Evolutionary conservation across 2,888 invertebrate genomes (phyloP).

Genomic region (Agrotis segetum): DNA sequence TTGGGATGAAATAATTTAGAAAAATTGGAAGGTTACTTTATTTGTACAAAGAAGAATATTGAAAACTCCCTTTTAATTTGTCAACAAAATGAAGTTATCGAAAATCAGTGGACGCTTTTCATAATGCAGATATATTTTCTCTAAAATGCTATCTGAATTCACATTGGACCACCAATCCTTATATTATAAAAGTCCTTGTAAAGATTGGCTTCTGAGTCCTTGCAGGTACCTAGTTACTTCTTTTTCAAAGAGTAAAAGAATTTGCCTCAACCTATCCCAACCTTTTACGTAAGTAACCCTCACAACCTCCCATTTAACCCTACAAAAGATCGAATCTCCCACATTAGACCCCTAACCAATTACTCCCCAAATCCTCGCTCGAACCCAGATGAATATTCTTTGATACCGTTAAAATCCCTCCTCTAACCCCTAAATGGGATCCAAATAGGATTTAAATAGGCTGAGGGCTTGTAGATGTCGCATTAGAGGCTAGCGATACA

Average conservation of each 20-base stretch:
- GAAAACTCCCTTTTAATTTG: too few relatives aligned
- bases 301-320: neutral
- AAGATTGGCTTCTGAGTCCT: neutral
- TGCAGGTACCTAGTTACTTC: too few relatives aligned
- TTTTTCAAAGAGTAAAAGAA: neutral
- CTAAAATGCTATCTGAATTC: too few relatives aligned
- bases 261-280: too few relatives aligned
- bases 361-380: slow-evolving; percentile 46
- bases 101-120: neutral
- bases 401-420: slow-evolving; percentile 55
- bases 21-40: neutral
- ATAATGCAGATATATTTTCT: too few relatives aligned
- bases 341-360: slow-evolving; percentile 49
- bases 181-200: too few relatives aligned
- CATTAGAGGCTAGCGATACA: slow-evolving; percentile 70
- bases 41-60: too few relatives aligned
- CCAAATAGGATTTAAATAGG: slow-evolving; percentile 70
- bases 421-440: slow-evolving; percentile 65
- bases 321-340: slow-evolving; percentile 7
- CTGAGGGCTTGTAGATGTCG: slow-evolving; percentile 72
- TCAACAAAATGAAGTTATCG: too few relatives aligned
- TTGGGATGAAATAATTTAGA: neutral
- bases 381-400: slow-evolving; percentile 55
- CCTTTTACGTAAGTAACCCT: neutral
- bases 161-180: too few relatives aligned